Evolutionary conservation across 2,888 invertebrate genomes (phyloP).

Genomic region (Agrilus biguttatus): DNA sequence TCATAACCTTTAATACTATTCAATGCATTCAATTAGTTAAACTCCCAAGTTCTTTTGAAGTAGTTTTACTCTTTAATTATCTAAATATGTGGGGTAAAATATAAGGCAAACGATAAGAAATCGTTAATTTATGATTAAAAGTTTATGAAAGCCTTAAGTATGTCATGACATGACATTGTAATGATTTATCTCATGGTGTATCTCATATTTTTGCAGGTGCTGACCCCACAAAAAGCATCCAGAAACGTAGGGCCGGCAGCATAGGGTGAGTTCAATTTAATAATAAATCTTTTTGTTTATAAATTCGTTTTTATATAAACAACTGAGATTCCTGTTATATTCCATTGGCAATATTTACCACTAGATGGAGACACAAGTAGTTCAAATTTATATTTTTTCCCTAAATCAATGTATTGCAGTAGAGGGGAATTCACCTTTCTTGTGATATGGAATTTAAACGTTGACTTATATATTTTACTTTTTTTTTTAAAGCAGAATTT

Average conservation of each 20-base stretch:
- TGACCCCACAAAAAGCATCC: conserved; percentile 67
- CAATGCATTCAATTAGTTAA: neutral
- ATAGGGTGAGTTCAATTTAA: conserved; percentile 50
- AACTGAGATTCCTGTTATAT: neutral
- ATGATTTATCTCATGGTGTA: conserved; percentile 1
- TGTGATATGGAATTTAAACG: no score
- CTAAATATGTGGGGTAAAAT: no score
- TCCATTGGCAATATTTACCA: neutral
- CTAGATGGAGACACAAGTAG: neutral
- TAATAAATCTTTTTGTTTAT: neutral
- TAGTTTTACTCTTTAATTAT: no score
- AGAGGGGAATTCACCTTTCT: no score
- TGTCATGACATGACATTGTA: neutral
- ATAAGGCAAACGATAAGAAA: no score
- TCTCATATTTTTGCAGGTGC: conserved; percentile 42
- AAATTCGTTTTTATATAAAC: conserved; percentile 1
- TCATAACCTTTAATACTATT: neutral
- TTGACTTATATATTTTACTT: no score
- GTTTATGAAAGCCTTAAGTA: no score
- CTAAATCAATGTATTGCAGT: no score
- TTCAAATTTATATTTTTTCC: neutral
- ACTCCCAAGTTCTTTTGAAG: neutral
- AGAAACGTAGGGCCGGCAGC: conserved; percentile 65
- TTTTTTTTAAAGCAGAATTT: no score
- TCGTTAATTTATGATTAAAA: no score